Evolutionary conservation across 2,797 vertebrate genomes (phyloP).

Genomic region (Fistularia tabacaria): DNA sequence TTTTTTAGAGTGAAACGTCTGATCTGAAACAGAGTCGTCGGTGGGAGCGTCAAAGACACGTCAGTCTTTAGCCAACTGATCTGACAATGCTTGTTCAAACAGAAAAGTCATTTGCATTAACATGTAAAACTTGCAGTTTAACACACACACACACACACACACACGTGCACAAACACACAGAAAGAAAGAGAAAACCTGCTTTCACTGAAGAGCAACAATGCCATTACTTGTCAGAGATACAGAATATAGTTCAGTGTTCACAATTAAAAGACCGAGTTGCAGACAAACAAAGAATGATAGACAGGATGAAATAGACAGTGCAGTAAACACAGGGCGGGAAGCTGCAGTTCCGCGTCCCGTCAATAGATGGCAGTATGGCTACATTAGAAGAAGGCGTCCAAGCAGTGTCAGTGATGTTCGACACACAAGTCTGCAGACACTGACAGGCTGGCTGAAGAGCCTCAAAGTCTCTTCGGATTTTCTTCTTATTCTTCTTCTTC

Average conservation of each 20-base stretch:
- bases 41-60: slow-evolving; percentile 42
- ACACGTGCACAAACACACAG: neutral
- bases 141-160: slow-evolving; percentile 3
- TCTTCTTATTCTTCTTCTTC: neutral
- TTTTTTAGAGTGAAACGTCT: slow-evolving; percentile 32
- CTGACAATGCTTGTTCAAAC: slow-evolving; percentile 34
- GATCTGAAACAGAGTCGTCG: slow-evolving; percentile 10
- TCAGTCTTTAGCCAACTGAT: slow-evolving; percentile 48
- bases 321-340: slow-evolving; percentile 11
- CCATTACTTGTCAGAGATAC: slow-evolving; percentile 27
- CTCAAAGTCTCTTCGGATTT: slow-evolving; percentile 27
- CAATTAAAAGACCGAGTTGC: slow-evolving; percentile 27
- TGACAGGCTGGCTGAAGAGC: slow-evolving; percentile 28
- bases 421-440: slow-evolving; percentile 21
- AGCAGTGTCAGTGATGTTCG: slow-evolving; percentile 1
- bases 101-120: slow-evolving; percentile 16
- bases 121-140: slow-evolving; percentile 50
- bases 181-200: neutral
- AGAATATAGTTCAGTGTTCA: slow-evolving; percentile 39
- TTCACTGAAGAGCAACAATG: slow-evolving; percentile 5
- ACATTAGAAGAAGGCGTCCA: slow-evolving; percentile 67
- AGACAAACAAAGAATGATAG: slow-evolving; percentile 18
- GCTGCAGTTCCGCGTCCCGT: slow-evolving; percentile 66
- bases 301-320: slow-evolving; percentile 17
- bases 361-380: slow-evolving; percentile 94